Base-by-base conservation (phyloP, 2,888 invertebrate species). In the Agriopis leucophaearia region DNA sequence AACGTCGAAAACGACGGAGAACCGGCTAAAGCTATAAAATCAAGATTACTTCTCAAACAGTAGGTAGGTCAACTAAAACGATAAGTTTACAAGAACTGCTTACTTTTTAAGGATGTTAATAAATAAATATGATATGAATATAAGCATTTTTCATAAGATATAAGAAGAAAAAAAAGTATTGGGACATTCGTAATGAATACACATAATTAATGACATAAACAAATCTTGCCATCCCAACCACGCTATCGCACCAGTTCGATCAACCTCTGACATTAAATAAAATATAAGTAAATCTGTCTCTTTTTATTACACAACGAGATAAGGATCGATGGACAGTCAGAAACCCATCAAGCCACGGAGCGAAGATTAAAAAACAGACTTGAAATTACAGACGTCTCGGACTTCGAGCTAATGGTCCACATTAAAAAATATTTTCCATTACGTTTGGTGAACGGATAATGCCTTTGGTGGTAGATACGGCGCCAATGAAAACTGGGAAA, bases 281-380 rank as follows among this genome's bases (percentile, higher is more conserved):
- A 92, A 92, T 93, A 90, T 93, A 93, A 91, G 91, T 89, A 92
- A 87, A 91, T 92, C 91, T 91, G 92, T 92, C 92, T 91, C 89
- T 88, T 91, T 89, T 91, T 93, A 92, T 93, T 93, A 92, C 90
- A 83, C 88, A 81, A 75, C 71, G 77, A 89, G 94, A 94, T 94
- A 92, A 90, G 88, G 81, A 92, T 93, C 93, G 77, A 91, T 88
- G 90, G 92, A 92, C 92, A 91, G 88, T 89, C 89, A 88, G 87
- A 90, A 89, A 86, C 88, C 90, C 91, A 92, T 92, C 92, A 92
- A 86, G 89, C 81, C 85, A 78, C 84, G 81, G 82, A 85, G 70
- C 77, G 81, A 80, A 88, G 89, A 90, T 88, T 84, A 90, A 88
- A 92, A 91, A 92, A 89, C 81, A 82, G 84, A 77, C 83, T 86